These are phyloP conservation scores for Dasysyrphus tricinctus DNA, from an alignment of 2,888 invertebrate genomes.

Conservation along the genomic window DNA sequence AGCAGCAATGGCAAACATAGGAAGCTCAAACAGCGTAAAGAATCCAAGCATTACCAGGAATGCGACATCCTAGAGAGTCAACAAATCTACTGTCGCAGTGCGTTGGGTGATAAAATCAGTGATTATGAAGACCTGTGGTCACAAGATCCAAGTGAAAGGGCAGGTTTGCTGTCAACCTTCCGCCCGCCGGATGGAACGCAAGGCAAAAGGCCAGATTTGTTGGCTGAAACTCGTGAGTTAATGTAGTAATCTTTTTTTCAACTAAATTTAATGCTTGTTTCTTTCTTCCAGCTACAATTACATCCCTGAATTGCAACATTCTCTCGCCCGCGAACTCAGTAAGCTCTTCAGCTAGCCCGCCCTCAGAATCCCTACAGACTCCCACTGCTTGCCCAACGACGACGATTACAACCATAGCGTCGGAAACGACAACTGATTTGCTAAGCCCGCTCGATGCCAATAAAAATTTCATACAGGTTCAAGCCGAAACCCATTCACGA, in stretches of 20 bases:
- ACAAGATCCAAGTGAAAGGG: conserved; percentile 86
- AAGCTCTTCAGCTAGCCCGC: conserved; percentile 78
- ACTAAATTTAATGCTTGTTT: background rate
- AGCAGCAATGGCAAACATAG: conserved; percentile 84
- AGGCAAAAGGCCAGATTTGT: conserved; percentile 85
- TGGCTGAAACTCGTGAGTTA: conserved; percentile 85
- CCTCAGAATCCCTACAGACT: conserved; percentile 65
- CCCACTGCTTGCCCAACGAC: conserved; percentile 70
- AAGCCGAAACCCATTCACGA: conserved; percentile 80
- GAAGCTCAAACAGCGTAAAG: conserved; percentile 85
- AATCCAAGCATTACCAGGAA: conserved; percentile 90
- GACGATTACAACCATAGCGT: background rate
- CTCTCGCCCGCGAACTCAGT: conserved; percentile 82
- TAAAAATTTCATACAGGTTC: conserved; percentile 80
- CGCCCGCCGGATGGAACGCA: conserved; percentile 81
- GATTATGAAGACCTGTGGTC: conserved; percentile 98
- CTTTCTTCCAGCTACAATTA: conserved; percentile 84
- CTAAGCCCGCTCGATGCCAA: conserved; percentile 76
- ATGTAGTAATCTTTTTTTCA: background rate
- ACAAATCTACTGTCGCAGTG: conserved; percentile 92
- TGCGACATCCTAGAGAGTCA: conserved; percentile 94
- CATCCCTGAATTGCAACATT: conserved; percentile 85
- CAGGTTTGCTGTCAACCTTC: conserved; percentile 84
- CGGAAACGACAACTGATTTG: conserved; percentile 59
- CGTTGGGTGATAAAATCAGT: conserved; percentile 95